phyloP scores from a whole-genome alignment of 1,140 invertebrate species.

The Papilio glaucus region DNA sequence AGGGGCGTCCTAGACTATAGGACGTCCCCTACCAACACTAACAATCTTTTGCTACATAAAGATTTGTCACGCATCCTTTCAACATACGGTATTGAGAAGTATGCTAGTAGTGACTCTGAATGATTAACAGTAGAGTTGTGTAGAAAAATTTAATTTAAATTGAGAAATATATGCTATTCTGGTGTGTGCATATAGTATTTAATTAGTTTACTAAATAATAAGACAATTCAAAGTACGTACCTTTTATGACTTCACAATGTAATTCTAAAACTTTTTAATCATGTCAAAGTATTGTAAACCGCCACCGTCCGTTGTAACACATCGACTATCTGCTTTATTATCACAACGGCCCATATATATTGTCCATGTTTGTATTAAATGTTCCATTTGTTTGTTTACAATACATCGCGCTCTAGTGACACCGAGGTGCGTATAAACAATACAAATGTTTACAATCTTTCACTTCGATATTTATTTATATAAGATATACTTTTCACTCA shows the following conservation, averaged over 20 bases:
- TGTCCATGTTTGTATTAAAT: neutral
- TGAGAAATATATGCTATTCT: too few species aligned
- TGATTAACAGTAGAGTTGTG: too few species aligned
- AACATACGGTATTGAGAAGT: too few species aligned
- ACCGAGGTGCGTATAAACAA: neutral
- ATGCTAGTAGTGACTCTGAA: too few species aligned
- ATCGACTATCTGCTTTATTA: slow-evolving; percentile 3
- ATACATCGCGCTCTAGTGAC: slow-evolving; percentile 24
- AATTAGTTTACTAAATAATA: too few species aligned
- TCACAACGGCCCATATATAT: slow-evolving; percentile 20
- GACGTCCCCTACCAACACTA: too few species aligned
- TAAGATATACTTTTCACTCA: slow-evolving; percentile 4
- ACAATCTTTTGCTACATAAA: too few species aligned
- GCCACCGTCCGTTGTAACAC: neutral
- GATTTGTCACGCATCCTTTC: too few species aligned
- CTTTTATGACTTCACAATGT: neutral
- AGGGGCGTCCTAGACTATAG: too few species aligned
- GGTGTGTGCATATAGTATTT: too few species aligned
- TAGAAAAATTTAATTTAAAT: too few species aligned
- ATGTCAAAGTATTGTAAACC: neutral
- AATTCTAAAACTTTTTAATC: neutral
- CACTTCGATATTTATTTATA: slow-evolving; percentile 6
- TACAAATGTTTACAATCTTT: slow-evolving; percentile 15
- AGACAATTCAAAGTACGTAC: neutral
- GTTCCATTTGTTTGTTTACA: slow-evolving; percentile 20